phyloP scores from a whole-genome alignment of 2,113 vertebrate genomes.

The Carollia perspicillata region DNA sequence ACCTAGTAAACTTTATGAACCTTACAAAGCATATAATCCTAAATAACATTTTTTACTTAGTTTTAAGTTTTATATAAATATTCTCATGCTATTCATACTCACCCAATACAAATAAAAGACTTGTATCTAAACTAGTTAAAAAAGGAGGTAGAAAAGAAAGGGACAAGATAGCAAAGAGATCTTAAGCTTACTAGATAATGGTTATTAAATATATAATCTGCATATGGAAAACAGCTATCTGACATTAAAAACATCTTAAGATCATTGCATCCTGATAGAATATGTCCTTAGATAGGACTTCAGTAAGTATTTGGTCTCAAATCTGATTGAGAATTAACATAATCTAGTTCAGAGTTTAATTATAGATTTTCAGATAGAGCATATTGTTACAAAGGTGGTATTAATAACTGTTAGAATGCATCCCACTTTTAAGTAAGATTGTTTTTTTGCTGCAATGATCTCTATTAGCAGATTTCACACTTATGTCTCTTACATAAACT shows the following conservation, averaged over 20 bases:
- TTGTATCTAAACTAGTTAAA: neutral
- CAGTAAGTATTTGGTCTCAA: neutral
- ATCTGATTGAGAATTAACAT: neutral
- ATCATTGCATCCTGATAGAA: neutral
- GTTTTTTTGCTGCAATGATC: neutral
- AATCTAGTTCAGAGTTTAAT: neutral
- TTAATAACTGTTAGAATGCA: neutral
- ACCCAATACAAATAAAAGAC: conserved; percentile 13
- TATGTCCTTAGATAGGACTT: neutral
- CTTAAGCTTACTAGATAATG: neutral
- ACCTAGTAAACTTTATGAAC: neutral
- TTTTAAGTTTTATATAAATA: conserved; percentile 19
- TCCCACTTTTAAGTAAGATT: neutral
- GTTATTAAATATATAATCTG: neutral
- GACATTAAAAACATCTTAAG: neutral
- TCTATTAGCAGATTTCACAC: conserved; percentile 19
- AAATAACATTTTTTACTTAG: neutral
- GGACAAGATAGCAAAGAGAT: neutral
- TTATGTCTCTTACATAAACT: neutral
- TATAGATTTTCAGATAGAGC: neutral
- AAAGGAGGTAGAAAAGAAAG: neutral
- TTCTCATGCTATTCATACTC: neutral
- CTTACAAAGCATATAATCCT: neutral
- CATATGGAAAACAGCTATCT: neutral
- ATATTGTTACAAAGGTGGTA: neutral